Base-by-base conservation (phyloP, 2,113 vertebrate genomes). In the Dicaeum eximium region DNA sequence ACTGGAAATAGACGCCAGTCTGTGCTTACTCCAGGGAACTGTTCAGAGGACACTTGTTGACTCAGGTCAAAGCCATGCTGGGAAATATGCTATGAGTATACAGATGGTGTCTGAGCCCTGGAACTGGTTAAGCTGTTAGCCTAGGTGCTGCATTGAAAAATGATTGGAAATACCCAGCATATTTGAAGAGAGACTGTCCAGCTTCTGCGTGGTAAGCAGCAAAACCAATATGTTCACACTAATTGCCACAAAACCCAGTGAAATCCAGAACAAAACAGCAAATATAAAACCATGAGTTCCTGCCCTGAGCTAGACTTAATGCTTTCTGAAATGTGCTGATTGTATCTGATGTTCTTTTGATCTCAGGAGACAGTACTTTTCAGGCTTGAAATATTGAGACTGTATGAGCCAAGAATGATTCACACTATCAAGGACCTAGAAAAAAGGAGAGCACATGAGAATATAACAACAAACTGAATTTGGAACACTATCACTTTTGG, bases 341-440 rank as follows among this genome's bases (percentile, higher is more conserved):
- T 70, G 40, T 16, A 48, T 88, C 69, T 77, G 48, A 66, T 80
- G 57, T 92, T 88, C 90, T 93, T 96, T 93, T 94, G 82, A 96
- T 94, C 79, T 86, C 67, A 24, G 16, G 38, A 91, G 50, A 47
- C 74, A 61, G 56, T 83, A 86, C 31, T 64, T 92, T 78, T 95
- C 90, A 94, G 80, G 86, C 69, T 88, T 88, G 88, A 95, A 93
- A 86, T 73, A 73, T 33, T 93, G 64, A 84, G 64, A 50, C 28
- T 56, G 3, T 21, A 60, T 88, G 22, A 96, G 72, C 79, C 90
- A 96, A 90, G 75, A 86, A 92, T 92, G 92, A 96, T 74, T 96
- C 93, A 96, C 18, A 62, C 8, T 67, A 79, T 78, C 67, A 93
- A 90, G 84, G 64, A 44, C 48, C 25, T 53, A 83, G 35, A 58